phyloP scores from a whole-genome alignment of 2,113 vertebrate genomes.

The Casuarius casuarius region DNA sequence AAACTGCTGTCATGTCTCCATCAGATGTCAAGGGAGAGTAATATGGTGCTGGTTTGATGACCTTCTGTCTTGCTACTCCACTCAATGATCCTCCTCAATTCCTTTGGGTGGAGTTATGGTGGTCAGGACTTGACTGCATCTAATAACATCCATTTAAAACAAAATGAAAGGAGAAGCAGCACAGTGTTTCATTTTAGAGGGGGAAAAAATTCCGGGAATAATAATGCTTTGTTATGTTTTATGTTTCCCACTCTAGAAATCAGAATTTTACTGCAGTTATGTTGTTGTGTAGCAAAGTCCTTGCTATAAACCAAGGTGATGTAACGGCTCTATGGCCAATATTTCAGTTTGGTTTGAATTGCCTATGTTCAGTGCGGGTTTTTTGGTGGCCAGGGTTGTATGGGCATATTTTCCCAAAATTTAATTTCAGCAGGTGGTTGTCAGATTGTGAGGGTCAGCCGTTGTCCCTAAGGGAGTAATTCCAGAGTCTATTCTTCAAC shows the following conservation, averaged over 20 bases:
- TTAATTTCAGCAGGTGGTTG: constrained; percentile 27
- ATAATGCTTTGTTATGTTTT: neutral
- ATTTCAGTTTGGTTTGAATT: neutral
- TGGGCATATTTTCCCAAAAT: neutral
- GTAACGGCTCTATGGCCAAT: neutral
- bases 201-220: neutral
- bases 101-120: constrained; percentile 15
- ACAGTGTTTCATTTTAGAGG: fast-evolving
- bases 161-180: neutral
- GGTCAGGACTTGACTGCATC: constrained; percentile 5
- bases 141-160: constrained; percentile 46
- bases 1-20: constrained; percentile 58
- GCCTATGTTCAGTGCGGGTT: neutral
- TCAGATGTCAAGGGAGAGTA: constrained; percentile 65
- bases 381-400: neutral
- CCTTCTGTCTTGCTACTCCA: constrained; percentile 46
- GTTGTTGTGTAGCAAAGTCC: neutral
- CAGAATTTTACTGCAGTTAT: neutral
- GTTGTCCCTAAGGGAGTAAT: neutral
- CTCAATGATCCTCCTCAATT: neutral
- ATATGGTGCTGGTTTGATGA: constrained; percentile 63
- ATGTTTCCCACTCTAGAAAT: neutral
- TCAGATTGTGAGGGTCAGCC: constrained; percentile 23
- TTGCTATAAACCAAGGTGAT: neutral
- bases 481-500: neutral